These are phyloP conservation scores for Cylindroiulus punctatus DNA, from an alignment of 2,888 invertebrate species.

Conservation along the genomic window DNA sequence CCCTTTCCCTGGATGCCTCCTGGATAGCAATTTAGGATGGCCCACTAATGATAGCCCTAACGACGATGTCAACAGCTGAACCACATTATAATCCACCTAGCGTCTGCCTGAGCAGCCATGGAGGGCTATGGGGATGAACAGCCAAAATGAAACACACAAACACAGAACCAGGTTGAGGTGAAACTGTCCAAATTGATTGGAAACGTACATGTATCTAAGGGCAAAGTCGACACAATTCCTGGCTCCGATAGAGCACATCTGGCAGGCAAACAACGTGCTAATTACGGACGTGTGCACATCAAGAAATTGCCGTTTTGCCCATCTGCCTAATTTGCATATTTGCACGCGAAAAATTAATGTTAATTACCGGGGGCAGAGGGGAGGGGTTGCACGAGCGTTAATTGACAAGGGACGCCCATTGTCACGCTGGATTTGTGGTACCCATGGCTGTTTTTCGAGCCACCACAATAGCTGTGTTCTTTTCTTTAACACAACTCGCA, in stretches of 20 bases:
- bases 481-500: not conserved
- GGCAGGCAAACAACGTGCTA: not conserved
- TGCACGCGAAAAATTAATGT: not conserved
- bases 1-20: conserved; percentile 4
- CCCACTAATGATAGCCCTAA: conserved; percentile 53
- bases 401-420: too few relatives aligned
- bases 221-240: not conserved
- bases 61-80: conserved; percentile 52
- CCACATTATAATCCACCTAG: conserved; percentile 36
- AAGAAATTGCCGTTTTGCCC: not conserved
- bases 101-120: not conserved
- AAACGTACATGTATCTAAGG: not conserved
- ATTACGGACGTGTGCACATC: not conserved
- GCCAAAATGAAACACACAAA: too few relatives aligned
- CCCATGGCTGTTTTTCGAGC: not conserved
- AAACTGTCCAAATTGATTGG: not conserved
- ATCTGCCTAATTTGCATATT: not conserved
- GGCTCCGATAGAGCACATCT: not conserved
- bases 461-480: not conserved
- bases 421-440: too few relatives aligned
- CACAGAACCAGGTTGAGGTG: too few relatives aligned
- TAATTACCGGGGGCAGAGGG: not conserved
- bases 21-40: conserved; percentile 43
- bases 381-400: not conserved
- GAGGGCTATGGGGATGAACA: too few relatives aligned